Conservation (phyloP, 2,888 invertebrate species). For the Neoscelio sp. region DNA sequence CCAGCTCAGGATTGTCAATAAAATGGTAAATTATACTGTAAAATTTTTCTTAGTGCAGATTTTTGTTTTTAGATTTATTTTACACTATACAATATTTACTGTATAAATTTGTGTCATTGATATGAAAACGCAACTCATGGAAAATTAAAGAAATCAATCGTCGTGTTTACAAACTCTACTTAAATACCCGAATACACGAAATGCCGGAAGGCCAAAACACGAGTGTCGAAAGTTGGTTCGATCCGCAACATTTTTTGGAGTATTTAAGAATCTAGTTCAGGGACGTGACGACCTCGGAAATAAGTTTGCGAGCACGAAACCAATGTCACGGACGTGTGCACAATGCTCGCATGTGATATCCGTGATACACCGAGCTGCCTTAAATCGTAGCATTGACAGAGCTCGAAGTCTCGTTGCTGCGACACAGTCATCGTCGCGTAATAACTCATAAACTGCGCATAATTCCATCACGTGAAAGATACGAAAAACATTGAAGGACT, state of each 20-base stretch:
- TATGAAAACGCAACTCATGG: no score
- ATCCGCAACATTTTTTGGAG: constrained; percentile 27
- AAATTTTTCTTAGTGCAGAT: no score
- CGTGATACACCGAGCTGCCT: constrained; percentile 22
- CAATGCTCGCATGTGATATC: constrained; percentile 39
- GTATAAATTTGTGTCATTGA: no score
- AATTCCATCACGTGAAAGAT: constrained; percentile 5
- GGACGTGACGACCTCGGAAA: constrained; percentile 42
- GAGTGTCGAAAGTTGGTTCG: constrained; percentile 16
- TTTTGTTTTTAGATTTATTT: no score
- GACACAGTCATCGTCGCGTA: no score
- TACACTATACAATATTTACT: no score
- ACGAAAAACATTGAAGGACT: constrained; percentile 15
- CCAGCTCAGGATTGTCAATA: no score
- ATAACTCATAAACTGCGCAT: constrained; percentile 4
- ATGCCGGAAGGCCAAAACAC: constrained; percentile 7
- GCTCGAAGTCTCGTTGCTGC: not conserved
- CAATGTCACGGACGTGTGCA: constrained; percentile 55
- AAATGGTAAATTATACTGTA: no score
- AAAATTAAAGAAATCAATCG: no score
- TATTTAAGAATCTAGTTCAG: constrained; percentile 50
- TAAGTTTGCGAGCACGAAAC: constrained; percentile 37
- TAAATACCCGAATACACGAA: not conserved
- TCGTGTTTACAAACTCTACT: not conserved
- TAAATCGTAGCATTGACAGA: constrained; percentile 29